Evolutionary conservation across 2,797 vertebrate species (phyloP).

Genomic region (Rhadinocentrus ornatus): DNA sequence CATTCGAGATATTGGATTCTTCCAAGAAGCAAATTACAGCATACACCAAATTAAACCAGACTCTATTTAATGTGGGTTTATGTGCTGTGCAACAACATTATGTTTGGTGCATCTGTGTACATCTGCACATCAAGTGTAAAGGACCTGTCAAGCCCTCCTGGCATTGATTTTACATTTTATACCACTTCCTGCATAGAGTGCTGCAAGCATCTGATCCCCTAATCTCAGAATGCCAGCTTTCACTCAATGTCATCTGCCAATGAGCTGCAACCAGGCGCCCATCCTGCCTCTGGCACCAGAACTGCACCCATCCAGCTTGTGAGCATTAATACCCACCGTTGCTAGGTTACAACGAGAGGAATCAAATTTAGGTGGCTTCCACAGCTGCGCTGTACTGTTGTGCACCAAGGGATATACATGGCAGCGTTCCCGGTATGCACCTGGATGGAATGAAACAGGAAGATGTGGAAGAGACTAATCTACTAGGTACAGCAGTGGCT

Average conservation of each 20-base stretch:
- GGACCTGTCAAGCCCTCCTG: slow-evolving; percentile 64
- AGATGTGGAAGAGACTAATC: slow-evolving; percentile 70
- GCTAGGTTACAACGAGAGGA: slow-evolving; percentile 80
- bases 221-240: slow-evolving; percentile 82
- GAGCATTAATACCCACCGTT: slow-evolving; percentile 78
- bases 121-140: slow-evolving; percentile 66
- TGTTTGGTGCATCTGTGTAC: slow-evolving; percentile 56
- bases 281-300: slow-evolving; percentile 80
- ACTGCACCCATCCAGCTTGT: slow-evolving; percentile 77
- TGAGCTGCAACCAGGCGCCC: slow-evolving; percentile 82
- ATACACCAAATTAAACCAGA: slow-evolving; percentile 26
- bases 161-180: slow-evolving; percentile 77
- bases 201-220: slow-evolving; percentile 81
- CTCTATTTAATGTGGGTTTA: slow-evolving; percentile 39
- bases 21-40: slow-evolving; percentile 32
- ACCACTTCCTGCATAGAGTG: slow-evolving; percentile 71
- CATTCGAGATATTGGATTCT: slow-evolving; percentile 14
- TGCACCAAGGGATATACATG: slow-evolving; percentile 74
- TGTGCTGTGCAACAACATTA: slow-evolving; percentile 52
- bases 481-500: slow-evolving; percentile 63
- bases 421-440: slow-evolving; percentile 79
- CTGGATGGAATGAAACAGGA: slow-evolving; percentile 78
- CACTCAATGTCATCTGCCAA: slow-evolving; percentile 84
- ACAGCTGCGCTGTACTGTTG: slow-evolving; percentile 79
- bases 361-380: slow-evolving; percentile 81